Evolutionary conservation across 2,888 invertebrate species (phyloP), one percentile per base, ranked within the genome.

Genomic region (Nudaria mundana): DNA sequence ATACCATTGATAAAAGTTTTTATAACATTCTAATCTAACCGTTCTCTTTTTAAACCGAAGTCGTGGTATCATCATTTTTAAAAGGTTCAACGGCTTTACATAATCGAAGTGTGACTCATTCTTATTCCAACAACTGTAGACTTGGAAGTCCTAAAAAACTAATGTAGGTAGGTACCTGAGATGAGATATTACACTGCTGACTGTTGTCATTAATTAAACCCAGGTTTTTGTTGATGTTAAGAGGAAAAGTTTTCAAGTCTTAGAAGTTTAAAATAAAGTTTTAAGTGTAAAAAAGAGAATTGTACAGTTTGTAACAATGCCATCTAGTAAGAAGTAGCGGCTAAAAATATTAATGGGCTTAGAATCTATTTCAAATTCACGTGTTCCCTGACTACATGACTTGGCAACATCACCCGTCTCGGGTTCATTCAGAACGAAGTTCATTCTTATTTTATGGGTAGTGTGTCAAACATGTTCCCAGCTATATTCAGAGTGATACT

Each of bases 361-460:
- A 58, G 54, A 46, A 66, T 67, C 63, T 82, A 86, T 85, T 86
- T 83, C 74, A 63, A 75, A 71, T 66, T 65, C 61, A 55, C 67
- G 66, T 81, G 80, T 75, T 76, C 71, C 73, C 61, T 60, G 63
- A 65, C 61, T 47, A 57, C 47, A 45, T 59, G 70, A 76, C 67
- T 87, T 87, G 87, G 86, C 87, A 86, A 78, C 82, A 68, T 62
- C 52, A 52, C 51, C 46, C 53, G 62, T 60, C 71, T 62, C 67
- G 66, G 66, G 70, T 72, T 68, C 70, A 71, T 66, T 66, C 69
- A 72, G 78, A 73, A 76, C 78, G 76, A 85, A 84, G 79, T 80
- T 81, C 80, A 79, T 60, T 60, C 56, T 30, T 18, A 52, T 40
- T 60, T 52, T 71, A 65, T 71, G 66, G 60, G 64, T 63, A 63